Percentiles rank a stretch among this genome's conserved stretches.
Conservation (phyloP, 2,888 invertebrate species). For the Hirtodrosophila cameraria region DNA sequence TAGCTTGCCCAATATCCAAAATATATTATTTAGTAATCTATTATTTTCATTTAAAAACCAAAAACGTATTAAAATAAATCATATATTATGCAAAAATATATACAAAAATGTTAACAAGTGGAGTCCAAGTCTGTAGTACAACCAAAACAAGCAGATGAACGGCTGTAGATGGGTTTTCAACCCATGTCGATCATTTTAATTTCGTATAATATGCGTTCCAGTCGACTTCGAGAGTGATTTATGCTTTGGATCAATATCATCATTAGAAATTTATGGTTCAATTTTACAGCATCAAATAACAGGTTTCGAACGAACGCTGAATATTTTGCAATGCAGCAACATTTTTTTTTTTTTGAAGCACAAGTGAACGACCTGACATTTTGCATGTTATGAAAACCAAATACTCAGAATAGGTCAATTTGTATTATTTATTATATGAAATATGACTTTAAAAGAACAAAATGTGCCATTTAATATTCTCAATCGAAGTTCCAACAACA, state of each 20-base stretch:
- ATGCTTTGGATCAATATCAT: constrained; percentile 64
- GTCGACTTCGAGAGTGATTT: constrained; percentile 51
- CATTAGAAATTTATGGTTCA: constrained; percentile 63
- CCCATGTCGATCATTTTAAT: constrained; percentile 57
- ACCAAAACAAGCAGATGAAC: constrained; percentile 22
- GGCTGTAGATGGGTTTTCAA: constrained; percentile 17
- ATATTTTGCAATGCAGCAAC: constrained; percentile 31
- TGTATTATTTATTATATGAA: neutral
- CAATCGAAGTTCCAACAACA: neutral
- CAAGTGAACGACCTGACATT: constrained; percentile 23
- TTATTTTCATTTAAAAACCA: constrained; percentile 3
- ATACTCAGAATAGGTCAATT: constrained; percentile 6
- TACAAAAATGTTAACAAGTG: constrained; percentile 30
- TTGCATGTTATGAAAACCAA: constrained; percentile 19
- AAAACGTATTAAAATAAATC: constrained; percentile 31
- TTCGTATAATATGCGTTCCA: constrained; percentile 43
- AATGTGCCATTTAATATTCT: neutral
- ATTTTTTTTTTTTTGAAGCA: no score
- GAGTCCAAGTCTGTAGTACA: constrained; percentile 13
- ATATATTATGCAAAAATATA: constrained; percentile 24
- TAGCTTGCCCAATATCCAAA: no score
- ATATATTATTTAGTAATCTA: constrained; percentile 1
- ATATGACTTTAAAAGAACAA: neutral
- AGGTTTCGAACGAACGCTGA: constrained; percentile 33
- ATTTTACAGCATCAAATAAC: constrained; percentile 56